Evolutionary conservation across 1,140 invertebrate genomes (phyloP).

Genomic region (Rhopalosiphum maidis): DNA sequence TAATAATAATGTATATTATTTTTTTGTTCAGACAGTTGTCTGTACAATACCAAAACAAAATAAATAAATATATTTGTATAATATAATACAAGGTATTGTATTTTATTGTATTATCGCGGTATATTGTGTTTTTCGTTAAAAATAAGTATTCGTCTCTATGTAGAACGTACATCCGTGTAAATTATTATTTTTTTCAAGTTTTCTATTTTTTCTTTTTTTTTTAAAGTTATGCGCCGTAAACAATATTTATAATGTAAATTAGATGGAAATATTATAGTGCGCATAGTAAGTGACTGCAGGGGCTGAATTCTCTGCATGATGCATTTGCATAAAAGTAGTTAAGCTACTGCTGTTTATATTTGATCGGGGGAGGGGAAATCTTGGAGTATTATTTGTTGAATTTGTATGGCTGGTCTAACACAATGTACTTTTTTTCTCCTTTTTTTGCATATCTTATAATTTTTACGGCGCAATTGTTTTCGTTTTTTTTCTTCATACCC

Average conservation of each 20-base stretch:
- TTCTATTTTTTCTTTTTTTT: neutral
- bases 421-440: neutral
- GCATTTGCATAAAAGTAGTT: constrained; percentile 27
- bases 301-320: neutral
- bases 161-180: neutral
- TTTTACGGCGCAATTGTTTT: neutral
- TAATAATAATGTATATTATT: neutral
- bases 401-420: neutral
- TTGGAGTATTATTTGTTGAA: neutral
- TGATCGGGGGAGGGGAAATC: neutral
- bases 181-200: neutral
- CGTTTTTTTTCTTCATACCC: neutral
- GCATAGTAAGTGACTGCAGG: neutral
- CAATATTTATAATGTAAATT: constrained; percentile 5
- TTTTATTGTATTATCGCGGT: neutral
- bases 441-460: neutral
- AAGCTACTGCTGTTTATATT: neutral
- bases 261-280: neutral
- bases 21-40: neutral
- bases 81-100: neutral
- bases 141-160: neutral
- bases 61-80: neutral
- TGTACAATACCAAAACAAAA: neutral
- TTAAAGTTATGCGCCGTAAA: neutral
- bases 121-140: neutral